Base-by-base conservation (phyloP, 2,888 invertebrate genomes). In the Amphipoea oculea region DNA sequence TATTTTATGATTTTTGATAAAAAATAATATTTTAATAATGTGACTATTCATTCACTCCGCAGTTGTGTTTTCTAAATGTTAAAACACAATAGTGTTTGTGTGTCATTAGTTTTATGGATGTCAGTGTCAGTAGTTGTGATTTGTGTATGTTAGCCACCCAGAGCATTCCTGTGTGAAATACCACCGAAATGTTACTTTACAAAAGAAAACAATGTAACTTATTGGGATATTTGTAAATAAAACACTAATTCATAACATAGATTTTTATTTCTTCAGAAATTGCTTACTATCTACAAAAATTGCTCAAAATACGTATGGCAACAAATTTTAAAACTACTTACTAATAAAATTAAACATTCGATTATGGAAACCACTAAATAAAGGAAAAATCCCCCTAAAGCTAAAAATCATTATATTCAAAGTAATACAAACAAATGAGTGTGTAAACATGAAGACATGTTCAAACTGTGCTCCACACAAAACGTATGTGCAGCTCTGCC, bases 171-270 rank as follows among this genome's bases (percentile, higher is more conserved):
- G 54, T 63, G 36, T 45, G 6, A n/a, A 62, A 57, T 23, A 60
- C 29, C 40, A 60, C 17, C 7, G 6, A 54, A 42, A 70, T 60
- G 14, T 54, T 54, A 76, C 40, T 66, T 54, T 20, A 45, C 40
- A 40, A 62, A 68, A 54, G 57, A 36, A 62, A 54, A 67, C 4
- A 45, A 57, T 81, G 29, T 68, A 71, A 48, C n/a, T 40, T 36
- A 65, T 36, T 73, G 36, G 42, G 36, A 42, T 57, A 54, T 14
- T 78, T 65, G 42, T 69, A 73, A 82, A 84, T 79, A 84, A 84
- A 82, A 84, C 69, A 73, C 65, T 66, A 14, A 66, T 79, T 65
- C 3, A 1, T 69, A 66, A 17, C 6, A 51, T 65, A 20, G 29
- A 48, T 48, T 70, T 82, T 82, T 79, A 82, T 84, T 82, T 62